Base-by-base conservation (phyloP, 2,888 invertebrate species). In the Dendrolimus houi region DNA sequence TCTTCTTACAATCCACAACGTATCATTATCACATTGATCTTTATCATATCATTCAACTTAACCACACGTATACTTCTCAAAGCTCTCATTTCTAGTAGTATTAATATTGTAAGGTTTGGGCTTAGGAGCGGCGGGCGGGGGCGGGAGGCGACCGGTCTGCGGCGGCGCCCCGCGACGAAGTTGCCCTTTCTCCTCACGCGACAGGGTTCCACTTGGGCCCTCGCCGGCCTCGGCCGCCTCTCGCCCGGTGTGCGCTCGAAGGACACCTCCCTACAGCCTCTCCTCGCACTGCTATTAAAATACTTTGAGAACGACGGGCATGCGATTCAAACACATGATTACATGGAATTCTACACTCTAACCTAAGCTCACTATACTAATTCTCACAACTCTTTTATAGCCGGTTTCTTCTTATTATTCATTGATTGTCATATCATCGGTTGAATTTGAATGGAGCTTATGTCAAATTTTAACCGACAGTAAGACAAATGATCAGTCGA, bases 221-320 rank as follows among this genome's bases (percentile, higher is more conserved):
- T 56, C 56, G 41, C 57, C 58, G 65, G 68, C 77, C 75, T 79
- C 79, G 74, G 78, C 79, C 79, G 77, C 79, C 78, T 80, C 82
- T 77, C 79, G 79, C 83, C 79, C 76, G 71, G 69, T 66, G 61
- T 67, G 60, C 70, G 64, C 68, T 64, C 74, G 76, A 75, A 82
- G 79, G 75, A 75, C 79, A 72, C 71, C 67, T 52, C 3, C 6
- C 29, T 29, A 29, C 29, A 29, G 29, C 29, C 29, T 29, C 29
- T 29, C 6, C 29, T 29, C 29, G 6, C 29, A 29, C 29, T 29
- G 12, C 47, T 47, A 47, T 47, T 47, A 47, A 29, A 29, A 6
- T 29, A 29, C 6, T 47, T 47, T 47, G 47, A 47, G 47, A 47
- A 3, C 8, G 47, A 29, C 47, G 47, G 10, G 47, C 47, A 47